Evolutionary conservation across 2,113 vertebrate genomes (phyloP), one percentile per base, ranked within the genome.

Genomic region (Gavia stellata): DNA sequence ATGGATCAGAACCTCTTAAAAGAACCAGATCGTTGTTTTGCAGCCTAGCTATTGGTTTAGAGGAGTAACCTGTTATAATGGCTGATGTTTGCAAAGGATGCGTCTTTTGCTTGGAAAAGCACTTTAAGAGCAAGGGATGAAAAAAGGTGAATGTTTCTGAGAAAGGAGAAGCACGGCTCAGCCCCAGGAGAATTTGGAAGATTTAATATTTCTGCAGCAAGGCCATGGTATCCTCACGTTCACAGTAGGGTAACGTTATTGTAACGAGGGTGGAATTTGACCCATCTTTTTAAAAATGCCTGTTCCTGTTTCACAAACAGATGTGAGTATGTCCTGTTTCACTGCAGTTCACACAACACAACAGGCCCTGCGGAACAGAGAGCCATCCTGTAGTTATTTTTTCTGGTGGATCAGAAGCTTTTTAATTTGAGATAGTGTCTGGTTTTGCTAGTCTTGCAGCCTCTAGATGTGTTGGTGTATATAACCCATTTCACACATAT

Each of bases 401-500:
- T 95, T 92, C 71, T 92, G 17, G 56, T 91, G 79, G 94, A 90
- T 94, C 68, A 77, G 95, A 97, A 93, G 94, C 88, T 94, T 96
- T 97, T 95, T 84, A 63, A 13, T 88, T 95, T 93, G 93, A 70
- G 42, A 62, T 29, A 29, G 72, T 55, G 40, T 88, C 96, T 96
- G 82, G 96, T 97, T 97, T 97, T 97, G 85, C 91, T 97, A 89
- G 75, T 96, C 81, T 94, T 87, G 93, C 73, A 95, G 72, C 90
- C 87, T 96, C 87, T 89, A 91, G 97, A 98, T 94, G 92, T 98
- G 97, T 98, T 97, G 94, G 67, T 96, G 80, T 92, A 33, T 96
- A 53, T 7, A 94, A 95, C 88, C 81, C 38, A 73, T 96, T 96
- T 96, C 90, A 90, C 92, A 91, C 81, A 61, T 90, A 80, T 12